Conservation (phyloP, 2,797 vertebrate species). For the Acanthurus tractus region DNA sequence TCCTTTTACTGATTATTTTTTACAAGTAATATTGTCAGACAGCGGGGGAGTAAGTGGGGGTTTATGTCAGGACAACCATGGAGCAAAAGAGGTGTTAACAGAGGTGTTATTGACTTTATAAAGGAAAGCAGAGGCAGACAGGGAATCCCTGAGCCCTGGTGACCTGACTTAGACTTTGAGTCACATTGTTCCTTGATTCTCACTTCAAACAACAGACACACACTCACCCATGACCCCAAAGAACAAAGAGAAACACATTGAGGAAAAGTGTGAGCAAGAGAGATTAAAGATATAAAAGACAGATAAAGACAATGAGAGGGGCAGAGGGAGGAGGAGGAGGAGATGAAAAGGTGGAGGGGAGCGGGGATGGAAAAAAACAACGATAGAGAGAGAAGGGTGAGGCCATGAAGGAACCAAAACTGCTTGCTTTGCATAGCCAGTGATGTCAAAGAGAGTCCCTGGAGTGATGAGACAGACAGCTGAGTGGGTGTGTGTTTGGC, state of each 20-base stretch:
- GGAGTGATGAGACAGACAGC: constrained; percentile 40
- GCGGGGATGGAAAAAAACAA: neutral
- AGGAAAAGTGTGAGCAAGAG: constrained; percentile 1
- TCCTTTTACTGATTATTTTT: neutral
- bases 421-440: constrained; percentile 38
- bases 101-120: neutral
- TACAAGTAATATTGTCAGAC: neutral
- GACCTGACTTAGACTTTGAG: constrained; percentile 41
- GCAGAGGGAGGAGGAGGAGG: constrained; percentile 4
- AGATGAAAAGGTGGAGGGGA: constrained; percentile 17
- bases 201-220: constrained; percentile 49
- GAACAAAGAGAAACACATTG: constrained; percentile 23
- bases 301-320: constrained; percentile 28
- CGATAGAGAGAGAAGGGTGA: constrained; percentile 8
- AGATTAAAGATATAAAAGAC: constrained; percentile 39
- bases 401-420: constrained; percentile 31
- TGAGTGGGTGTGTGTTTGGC: constrained; percentile 37
- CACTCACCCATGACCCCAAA: constrained; percentile 25
- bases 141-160: constrained; percentile 32
- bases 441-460: constrained; percentile 42
- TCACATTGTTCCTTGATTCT: constrained; percentile 43
- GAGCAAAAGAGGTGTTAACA: neutral
- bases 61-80: neutral
- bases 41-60: neutral
- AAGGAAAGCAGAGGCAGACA: constrained; percentile 7